Conservation (phyloP, 2,113 vertebrate genomes). For the Copsychus sechellarum region DNA sequence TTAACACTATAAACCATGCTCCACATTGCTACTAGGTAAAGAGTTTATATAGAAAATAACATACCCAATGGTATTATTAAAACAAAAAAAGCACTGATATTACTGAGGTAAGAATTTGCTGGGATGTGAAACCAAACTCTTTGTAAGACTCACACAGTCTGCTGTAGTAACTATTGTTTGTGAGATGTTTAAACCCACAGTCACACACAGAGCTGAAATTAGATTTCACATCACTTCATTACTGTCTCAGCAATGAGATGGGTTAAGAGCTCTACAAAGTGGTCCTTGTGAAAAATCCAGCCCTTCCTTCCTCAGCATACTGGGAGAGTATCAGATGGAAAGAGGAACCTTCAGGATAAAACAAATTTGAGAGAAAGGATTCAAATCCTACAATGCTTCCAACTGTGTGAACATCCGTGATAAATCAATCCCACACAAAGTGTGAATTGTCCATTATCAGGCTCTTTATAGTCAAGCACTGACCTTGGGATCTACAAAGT, state of each 20-base stretch:
- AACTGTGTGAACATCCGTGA: background rate
- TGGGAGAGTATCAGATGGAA: background rate
- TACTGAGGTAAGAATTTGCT: background rate
- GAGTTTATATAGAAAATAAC: background rate
- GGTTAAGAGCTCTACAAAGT: background rate
- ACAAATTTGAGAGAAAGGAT: background rate
- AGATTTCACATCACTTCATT: background rate
- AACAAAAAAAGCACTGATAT: background rate
- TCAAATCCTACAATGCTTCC: background rate
- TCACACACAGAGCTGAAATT: background rate
- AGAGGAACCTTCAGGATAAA: background rate
- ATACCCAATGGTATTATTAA: background rate
- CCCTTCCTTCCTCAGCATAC: background rate
- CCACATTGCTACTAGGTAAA: background rate
- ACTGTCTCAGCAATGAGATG: background rate
- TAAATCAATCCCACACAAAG: background rate
- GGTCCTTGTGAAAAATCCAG: background rate
- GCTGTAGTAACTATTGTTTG: background rate
- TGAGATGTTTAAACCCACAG: background rate
- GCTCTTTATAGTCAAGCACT: background rate
- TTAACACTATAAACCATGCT: background rate
- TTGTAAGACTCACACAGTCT: background rate
- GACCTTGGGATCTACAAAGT: slow-evolving; percentile 75
- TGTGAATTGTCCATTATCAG: background rate
- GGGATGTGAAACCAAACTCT: background rate